Conservation (phyloP, 2,888 invertebrate species). For the Lithophane ornitopus region DNA sequence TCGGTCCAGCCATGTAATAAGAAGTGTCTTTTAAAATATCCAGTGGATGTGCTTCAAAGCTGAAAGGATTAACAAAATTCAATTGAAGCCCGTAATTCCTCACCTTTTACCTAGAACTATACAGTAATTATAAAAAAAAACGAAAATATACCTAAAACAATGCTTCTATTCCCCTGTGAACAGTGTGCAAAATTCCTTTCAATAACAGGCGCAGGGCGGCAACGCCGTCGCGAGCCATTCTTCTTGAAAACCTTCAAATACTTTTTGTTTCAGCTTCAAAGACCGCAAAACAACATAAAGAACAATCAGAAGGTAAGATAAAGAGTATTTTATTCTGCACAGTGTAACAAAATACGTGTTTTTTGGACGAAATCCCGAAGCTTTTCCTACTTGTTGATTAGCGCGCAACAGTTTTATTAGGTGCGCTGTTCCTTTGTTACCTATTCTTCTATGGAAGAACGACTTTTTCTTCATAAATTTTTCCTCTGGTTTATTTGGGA, state of each 20-base stretch:
- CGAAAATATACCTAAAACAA: not conserved
- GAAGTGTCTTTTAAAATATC: not conserved
- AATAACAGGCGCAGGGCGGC: not conserved
- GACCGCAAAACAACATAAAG: not conserved
- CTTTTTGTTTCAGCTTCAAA: conserved; percentile 14
- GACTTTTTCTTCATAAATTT: conserved; percentile 10
- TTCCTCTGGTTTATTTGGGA: conserved; percentile 14
- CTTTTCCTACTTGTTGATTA: conserved; percentile 82
- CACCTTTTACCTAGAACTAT: too few species aligned
- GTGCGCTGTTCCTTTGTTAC: conserved; percentile 70
- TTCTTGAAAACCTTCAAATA: conserved; percentile 20
- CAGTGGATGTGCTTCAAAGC: not conserved
- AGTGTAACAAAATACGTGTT: conserved; percentile 34
- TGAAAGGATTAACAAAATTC: not conserved
- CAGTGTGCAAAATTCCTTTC: not conserved
- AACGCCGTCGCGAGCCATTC: conserved; percentile 11
- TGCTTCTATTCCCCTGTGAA: not conserved
- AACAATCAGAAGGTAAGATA: conserved; percentile 11
- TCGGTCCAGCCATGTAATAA: too few species aligned
- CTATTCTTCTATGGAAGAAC: conserved; percentile 4
- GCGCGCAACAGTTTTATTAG: conserved; percentile 78
- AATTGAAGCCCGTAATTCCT: not conserved
- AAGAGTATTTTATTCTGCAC: conserved; percentile 36
- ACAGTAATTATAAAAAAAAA: not conserved
- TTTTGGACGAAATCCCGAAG: conserved; percentile 38